Conservation (phyloP, 2,888 invertebrate genomes). For the Proisotoma minuta region DNA sequence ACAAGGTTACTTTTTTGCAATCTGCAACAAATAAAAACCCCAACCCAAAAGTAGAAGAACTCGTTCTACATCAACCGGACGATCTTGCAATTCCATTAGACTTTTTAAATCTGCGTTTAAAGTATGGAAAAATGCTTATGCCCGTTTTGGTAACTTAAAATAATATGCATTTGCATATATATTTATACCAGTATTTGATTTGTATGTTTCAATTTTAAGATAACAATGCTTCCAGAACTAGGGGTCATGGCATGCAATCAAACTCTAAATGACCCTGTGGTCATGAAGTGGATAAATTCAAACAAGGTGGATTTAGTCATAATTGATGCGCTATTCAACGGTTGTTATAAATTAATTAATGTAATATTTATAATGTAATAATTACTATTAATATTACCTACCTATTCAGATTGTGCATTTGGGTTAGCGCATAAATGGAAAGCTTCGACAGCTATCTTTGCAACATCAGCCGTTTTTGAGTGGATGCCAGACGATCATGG, state of each 20-base stretch:
- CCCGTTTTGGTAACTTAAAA: no score
- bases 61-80: conserved; percentile 11
- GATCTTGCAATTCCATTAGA: not conserved
- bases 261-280: conserved; percentile 17
- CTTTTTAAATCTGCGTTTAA: conserved; percentile 17
- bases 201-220: no score
- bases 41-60: conserved; percentile 26
- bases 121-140: conserved; percentile 13
- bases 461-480: conserved; percentile 28
- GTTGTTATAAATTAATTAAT: no score
- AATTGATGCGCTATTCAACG: conserved; percentile 29
- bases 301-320: conserved; percentile 31
- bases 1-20: conserved; percentile 33
- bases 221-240: conserved; percentile 15
- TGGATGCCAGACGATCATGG: conserved; percentile 32
- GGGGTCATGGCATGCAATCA: conserved; percentile 19
- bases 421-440: conserved; percentile 33
- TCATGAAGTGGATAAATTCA: conserved; percentile 22
- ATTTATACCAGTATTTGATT: no score
- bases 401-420: conserved; percentile 32
- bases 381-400: no score
- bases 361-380: no score
- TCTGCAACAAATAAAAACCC: conserved; percentile 20
- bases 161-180: no score
- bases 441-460: conserved; percentile 24